These are phyloP conservation scores for Micrasema minimum DNA, from an alignment of 1,140 invertebrate species.

Conservation along the genomic window DNA sequence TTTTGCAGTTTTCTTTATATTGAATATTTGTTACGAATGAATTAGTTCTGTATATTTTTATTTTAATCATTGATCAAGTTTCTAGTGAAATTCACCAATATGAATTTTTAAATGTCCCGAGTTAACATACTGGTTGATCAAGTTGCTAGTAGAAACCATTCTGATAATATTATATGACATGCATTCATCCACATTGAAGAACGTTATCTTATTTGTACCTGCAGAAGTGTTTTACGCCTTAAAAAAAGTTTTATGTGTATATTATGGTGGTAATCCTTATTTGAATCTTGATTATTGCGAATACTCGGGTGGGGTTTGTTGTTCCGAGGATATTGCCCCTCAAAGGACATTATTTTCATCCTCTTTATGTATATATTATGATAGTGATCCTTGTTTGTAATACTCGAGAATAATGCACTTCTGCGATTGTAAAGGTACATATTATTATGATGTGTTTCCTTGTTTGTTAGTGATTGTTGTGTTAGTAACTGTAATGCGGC, in stretches of 20 bases:
- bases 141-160: too few relatives aligned
- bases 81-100: not conserved
- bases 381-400: too few relatives aligned
- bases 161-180: not conserved
- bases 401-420: not conserved
- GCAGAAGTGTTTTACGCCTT: constrained; percentile 22
- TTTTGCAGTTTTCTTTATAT: constrained; percentile 49
- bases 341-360: too few relatives aligned
- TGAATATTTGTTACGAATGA: constrained; percentile 34
- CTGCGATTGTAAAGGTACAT: constrained; percentile 12
- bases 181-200: constrained; percentile 25
- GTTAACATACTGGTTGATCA: not conserved
- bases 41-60: constrained; percentile 19
- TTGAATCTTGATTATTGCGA: not conserved
- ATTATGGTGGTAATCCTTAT: constrained; percentile 8
- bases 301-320: too few relatives aligned
- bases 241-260: constrained; percentile 16
- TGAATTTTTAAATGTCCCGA: not conserved
- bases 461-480: constrained; percentile 42
- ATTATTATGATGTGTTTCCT: constrained; percentile 20
- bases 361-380: too few relatives aligned
- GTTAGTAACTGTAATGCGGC: constrained; percentile 33
- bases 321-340: too few relatives aligned
- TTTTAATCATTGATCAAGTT: constrained; percentile 8
- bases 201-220: constrained; percentile 30